phyloP scores from a whole-genome alignment of 2,888 invertebrate species.

The Syrista parreyssii region DNA sequence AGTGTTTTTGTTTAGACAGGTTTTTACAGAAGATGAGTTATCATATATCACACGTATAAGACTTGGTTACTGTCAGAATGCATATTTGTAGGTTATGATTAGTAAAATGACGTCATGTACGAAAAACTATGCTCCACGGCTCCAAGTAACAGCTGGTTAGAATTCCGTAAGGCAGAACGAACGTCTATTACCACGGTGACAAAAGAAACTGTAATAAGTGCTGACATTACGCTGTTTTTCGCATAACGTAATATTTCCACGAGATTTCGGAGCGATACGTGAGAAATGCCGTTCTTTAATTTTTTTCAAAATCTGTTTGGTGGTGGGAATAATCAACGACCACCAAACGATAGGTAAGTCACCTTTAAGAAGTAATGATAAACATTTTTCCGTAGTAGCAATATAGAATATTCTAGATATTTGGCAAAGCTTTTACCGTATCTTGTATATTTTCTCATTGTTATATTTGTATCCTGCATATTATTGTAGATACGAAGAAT shows the following conservation, averaged over 20 bases:
- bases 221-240: background rate
- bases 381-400: background rate
- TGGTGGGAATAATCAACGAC: constrained; percentile 29
- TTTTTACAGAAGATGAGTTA: background rate
- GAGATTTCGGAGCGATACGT: background rate
- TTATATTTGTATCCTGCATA: constrained; percentile 7
- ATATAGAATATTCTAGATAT: background rate
- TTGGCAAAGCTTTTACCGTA: background rate
- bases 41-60: background rate
- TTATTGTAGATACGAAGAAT: constrained; percentile 37
- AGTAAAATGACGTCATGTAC: background rate
- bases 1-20: background rate
- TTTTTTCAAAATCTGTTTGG: constrained; percentile 50
- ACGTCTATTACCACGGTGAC: background rate
- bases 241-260: background rate
- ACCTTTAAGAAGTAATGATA: background rate
- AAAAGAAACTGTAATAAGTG: background rate
- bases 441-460: background rate
- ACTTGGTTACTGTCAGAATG: background rate
- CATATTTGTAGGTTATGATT: background rate
- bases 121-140: too few species aligned
- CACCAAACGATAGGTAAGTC: constrained; percentile 41
- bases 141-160: too few species aligned
- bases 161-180: background rate
- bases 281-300: constrained; percentile 48